Base-by-base conservation (phyloP, 53 echinoderm and acorn worm species). In the Mesocentrotus franciscanus region DNA sequence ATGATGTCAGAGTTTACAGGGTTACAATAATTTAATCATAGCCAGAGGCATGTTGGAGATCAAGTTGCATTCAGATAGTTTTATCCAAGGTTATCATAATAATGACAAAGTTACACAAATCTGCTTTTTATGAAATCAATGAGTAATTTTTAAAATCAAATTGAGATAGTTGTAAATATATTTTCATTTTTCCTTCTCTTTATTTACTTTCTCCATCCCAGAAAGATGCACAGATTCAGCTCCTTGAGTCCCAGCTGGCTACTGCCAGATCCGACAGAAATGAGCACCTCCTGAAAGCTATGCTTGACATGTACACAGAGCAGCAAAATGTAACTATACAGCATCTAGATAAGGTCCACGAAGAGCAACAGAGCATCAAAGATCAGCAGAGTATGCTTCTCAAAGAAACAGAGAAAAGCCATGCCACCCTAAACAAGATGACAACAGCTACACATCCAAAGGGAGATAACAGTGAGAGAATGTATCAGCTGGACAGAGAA, bases 221-320 rank as follows among this genome's bases (percentile, higher is more conserved):
- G 99, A 96, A 95, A 96, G 99, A 98, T 71, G 97, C 99, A 39
- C 91, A 96, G 57, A 95, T 98, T 92, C 93, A 97, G 66, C 72
- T 97, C 42, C 96, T 98, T 33, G 96, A 97, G 74, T 93, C 89
- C 29, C 96, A 98, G 81, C 96, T 98, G 66, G 96, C 95, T 64
- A 61, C 60, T 7, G 93, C 96, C 17, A 95, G 92, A 75, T 24
- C 95, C 34, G 94, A 95, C n/a, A 96, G 94, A 61, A 94, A 97
- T 85, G 97, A 97, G 95, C 94, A 96, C 57, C 89, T 98, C 2
- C 96, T 98, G 56, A 85, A 95, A 95, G 95, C 96, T 27, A 92
- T 97, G 56, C 78, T 97, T 79, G 96, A 97, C 35, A 96, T 95
- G 22, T 98, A 96, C 90, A 93, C 95, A 85, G 96, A 96, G 24